Percentiles rank a stretch among this genome's conserved stretches.
Conservation (phyloP, 2,797 vertebrate genomes). For the Periparus ater region DNA sequence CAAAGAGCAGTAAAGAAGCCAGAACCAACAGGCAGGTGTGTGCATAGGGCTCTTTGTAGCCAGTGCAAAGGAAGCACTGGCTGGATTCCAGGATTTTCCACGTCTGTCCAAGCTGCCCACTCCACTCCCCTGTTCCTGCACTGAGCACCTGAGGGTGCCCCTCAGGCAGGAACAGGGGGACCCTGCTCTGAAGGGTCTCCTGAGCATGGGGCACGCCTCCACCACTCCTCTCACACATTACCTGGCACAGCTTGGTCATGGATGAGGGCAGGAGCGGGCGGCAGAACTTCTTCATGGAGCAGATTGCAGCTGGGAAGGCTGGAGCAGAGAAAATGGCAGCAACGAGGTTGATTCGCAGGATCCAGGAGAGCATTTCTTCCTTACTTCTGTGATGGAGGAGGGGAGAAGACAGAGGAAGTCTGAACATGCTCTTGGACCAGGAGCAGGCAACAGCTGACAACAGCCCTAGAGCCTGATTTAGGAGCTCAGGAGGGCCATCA, state of each 20-base stretch:
- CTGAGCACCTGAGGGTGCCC: not conserved
- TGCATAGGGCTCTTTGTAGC: not conserved
- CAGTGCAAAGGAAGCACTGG: not conserved
- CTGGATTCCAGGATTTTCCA: not conserved
- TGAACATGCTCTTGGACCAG: not conserved
- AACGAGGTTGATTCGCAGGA: conserved; percentile 94
- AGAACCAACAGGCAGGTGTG: not conserved
- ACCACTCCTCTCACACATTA: conserved; percentile 16
- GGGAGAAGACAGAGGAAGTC: not conserved
- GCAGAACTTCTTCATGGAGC: conserved; percentile 97
- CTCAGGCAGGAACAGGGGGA: not conserved
- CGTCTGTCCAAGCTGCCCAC: not conserved
- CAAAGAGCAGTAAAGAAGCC: not conserved
- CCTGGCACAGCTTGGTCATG: conserved; percentile 91
- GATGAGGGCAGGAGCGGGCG: conserved; percentile 92
- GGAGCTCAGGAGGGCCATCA: not conserved
- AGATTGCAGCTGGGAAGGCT: conserved; percentile 94
- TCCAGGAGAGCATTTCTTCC: conserved; percentile 98
- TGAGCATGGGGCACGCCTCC: not conserved
- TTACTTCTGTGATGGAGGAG: conserved; percentile 81
- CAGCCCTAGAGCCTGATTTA: not conserved
- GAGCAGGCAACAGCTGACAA: not conserved
- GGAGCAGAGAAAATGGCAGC: conserved; percentile 95
- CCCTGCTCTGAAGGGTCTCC: not conserved
- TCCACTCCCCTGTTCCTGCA: not conserved